These are phyloP conservation scores for Leptopilina drosophilae DNA, from an alignment of 2,888 invertebrate species.

Conservation along the genomic window DNA sequence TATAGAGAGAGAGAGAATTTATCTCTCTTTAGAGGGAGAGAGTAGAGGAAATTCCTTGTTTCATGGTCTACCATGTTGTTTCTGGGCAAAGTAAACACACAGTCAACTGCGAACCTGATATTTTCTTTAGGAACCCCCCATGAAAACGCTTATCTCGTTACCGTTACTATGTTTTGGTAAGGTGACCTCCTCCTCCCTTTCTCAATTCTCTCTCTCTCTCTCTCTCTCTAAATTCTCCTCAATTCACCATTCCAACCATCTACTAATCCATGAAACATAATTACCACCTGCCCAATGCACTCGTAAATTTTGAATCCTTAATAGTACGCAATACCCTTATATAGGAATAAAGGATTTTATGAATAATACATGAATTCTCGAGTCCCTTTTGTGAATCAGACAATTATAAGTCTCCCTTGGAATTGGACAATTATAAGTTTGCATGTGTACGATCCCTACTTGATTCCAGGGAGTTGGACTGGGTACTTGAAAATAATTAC, in stretches of 20 bases:
- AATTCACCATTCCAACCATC: no score
- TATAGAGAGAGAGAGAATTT: no score
- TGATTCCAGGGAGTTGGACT: neutral
- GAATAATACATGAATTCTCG: slow-evolving; percentile 31
- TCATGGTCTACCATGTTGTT: slow-evolving; percentile 58
- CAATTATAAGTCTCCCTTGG: slow-evolving; percentile 36
- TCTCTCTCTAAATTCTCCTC: neutral
- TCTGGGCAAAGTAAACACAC: slow-evolving; percentile 59
- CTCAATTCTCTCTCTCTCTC: no score
- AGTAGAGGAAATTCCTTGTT: slow-evolving; percentile 48
- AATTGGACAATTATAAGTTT: slow-evolving; percentile 42
- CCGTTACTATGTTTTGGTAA: slow-evolving; percentile 61
- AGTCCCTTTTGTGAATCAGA: slow-evolving; percentile 24
- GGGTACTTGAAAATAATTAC: slow-evolving; percentile 38
- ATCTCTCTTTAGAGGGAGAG: neutral
- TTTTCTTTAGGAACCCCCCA: slow-evolving; percentile 63
- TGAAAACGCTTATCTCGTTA: slow-evolving; percentile 63
- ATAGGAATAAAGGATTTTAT: slow-evolving; percentile 30
- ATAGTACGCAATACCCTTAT: slow-evolving; percentile 18
- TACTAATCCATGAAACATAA: slow-evolving; percentile 54
- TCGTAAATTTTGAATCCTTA: slow-evolving; percentile 23
- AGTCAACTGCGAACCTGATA: slow-evolving; percentile 56
- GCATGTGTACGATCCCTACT: slow-evolving; percentile 36
- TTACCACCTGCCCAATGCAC: slow-evolving; percentile 48
- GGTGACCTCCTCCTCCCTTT: slow-evolving; percentile 46